Conservation (phyloP, 2,113 vertebrate species). For the Tapirus terrestris region DNA sequence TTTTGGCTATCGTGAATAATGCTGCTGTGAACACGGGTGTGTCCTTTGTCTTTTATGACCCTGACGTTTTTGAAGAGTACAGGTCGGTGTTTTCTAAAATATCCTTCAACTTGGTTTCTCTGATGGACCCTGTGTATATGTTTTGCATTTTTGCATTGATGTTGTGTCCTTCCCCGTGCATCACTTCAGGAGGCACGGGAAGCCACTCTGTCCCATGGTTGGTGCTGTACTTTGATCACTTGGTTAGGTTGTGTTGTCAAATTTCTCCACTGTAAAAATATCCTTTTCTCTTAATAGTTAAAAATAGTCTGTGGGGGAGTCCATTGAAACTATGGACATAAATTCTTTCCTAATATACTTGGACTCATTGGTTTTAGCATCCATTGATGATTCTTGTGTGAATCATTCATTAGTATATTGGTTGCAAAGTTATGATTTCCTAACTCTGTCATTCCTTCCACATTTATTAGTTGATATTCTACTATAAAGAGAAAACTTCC, state of each 20-base stretch:
- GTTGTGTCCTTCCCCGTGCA: accelerated
- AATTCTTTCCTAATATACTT: background rate
- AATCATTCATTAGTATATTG: too few species aligned
- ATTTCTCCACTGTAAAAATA: background rate
- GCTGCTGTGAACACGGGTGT: too few species aligned
- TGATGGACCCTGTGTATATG: accelerated
- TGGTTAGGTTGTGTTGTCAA: background rate
- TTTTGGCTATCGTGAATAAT: accelerated
- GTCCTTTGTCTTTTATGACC: background rate
- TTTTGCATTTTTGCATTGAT: too few species aligned
- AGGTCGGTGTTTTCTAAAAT: too few species aligned
- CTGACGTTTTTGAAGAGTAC: background rate
- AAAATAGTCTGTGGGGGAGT: background rate
- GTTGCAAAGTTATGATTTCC: background rate
- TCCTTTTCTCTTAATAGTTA: too few species aligned
- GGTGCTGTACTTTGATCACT: background rate
- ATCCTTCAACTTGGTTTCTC: accelerated
- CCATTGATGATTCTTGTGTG: background rate
- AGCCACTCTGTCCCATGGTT: accelerated
- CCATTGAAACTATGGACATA: background rate
- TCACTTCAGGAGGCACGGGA: accelerated
- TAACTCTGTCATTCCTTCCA: background rate
- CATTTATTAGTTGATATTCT: background rate
- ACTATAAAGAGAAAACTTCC: too few species aligned
- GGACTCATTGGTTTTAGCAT: background rate